These are phyloP conservation scores for Gallinago jamesoni DNA, from an alignment of 2,113 vertebrate genomes.

Conservation along the genomic window DNA sequence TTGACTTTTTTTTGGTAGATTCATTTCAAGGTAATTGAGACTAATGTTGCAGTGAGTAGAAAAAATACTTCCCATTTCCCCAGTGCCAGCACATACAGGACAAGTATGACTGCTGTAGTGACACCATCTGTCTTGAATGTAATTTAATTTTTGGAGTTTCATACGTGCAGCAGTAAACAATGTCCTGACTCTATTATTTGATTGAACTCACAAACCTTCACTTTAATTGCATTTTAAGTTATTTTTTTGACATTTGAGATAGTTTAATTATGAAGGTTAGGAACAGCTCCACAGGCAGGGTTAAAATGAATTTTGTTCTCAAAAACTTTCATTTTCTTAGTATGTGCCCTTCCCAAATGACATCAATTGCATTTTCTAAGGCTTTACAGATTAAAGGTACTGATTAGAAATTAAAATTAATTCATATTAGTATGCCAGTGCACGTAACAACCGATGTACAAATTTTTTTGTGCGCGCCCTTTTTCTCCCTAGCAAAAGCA, in stretches of 20 bases:
- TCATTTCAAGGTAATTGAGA: not conserved
- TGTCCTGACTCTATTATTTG: not conserved
- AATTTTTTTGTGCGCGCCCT: not conserved
- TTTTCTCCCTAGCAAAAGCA: not conserved
- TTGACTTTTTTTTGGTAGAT: not conserved
- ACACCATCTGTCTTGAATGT: not conserved
- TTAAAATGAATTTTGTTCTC: not conserved
- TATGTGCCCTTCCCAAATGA: not conserved
- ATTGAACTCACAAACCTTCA: not conserved
- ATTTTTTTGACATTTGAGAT: not conserved
- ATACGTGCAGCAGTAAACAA: not conserved
- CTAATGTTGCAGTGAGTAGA: not conserved
- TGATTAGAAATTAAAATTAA: slow-evolving; percentile 48
- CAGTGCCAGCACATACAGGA: not conserved
- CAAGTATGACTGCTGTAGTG: not conserved
- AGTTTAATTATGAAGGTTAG: not conserved
- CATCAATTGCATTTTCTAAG: slow-evolving; percentile 8
- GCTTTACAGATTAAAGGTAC: slow-evolving; percentile 2
- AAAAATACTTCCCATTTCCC: not conserved
- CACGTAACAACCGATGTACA: not conserved
- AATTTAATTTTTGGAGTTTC: not conserved
- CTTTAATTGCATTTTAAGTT: not conserved
- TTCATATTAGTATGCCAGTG: not conserved
- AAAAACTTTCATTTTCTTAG: slow-evolving; percentile 7
- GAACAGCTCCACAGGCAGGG: not conserved